A percentile compares a stretch with the other conserved stretches of the same genome.
phyloP scores from a whole-genome alignment of 1,140 invertebrate genomes.

The Lepidurus packardi region DNA sequence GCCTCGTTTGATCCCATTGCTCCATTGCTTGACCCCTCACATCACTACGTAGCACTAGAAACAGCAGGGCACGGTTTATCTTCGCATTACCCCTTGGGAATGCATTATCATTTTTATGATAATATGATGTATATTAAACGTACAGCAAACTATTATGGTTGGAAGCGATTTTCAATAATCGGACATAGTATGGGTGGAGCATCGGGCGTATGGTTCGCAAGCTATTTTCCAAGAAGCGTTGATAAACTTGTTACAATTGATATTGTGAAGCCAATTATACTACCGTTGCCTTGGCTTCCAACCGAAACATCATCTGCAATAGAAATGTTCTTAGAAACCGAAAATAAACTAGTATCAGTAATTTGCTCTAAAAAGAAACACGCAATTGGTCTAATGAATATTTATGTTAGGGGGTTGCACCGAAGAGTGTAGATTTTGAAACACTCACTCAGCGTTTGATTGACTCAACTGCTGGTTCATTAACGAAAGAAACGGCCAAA shows the following conservation, averaged over 20 bases:
- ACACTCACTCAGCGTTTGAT: constrained; percentile 39
- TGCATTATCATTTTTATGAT: constrained; percentile 39
- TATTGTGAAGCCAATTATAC: constrained; percentile 38
- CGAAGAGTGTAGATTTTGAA: constrained; percentile 37
- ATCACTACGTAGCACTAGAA: constrained; percentile 39
- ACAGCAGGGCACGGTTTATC: constrained; percentile 45
- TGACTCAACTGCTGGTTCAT: constrained; percentile 36
- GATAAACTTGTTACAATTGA: constrained; percentile 41
- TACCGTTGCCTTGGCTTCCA: constrained; percentile 22
- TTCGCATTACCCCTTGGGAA: constrained; percentile 40
- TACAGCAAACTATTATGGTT: constrained; percentile 42
- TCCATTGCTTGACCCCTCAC: constrained; percentile 39
- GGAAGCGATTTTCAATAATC: constrained; percentile 44
- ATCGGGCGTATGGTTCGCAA: constrained; percentile 41
- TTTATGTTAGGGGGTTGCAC: constrained; percentile 20
- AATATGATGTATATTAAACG: constrained; percentile 40
- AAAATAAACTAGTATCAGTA: constrained; percentile 34
- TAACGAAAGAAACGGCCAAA: constrained; percentile 40
- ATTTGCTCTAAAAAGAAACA: constrained; percentile 30
- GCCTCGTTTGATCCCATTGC: constrained; percentile 44
- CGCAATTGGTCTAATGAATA: constrained; percentile 32
- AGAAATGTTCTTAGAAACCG: constrained; percentile 36
- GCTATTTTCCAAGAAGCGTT: constrained; percentile 42
- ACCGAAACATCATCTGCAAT: constrained; percentile 30
- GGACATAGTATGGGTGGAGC: constrained; percentile 46